These are phyloP conservation scores for Oligia strigilis DNA, from an alignment of 2,888 invertebrate species.

Conservation along the genomic window DNA sequence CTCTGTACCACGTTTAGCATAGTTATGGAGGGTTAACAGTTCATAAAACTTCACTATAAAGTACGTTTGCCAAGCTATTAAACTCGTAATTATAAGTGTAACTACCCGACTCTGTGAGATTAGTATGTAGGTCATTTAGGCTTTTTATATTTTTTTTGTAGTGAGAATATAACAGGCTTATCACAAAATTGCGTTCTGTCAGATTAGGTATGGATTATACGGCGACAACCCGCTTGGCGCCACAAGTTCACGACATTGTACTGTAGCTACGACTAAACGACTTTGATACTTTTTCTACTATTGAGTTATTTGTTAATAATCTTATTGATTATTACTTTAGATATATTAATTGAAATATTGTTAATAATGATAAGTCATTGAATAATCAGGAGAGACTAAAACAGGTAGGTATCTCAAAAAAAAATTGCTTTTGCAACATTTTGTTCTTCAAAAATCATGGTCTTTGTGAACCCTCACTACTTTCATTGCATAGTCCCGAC, in stretches of 20 bases:
- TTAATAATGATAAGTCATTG: too few relatives aligned
- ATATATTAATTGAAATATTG: too few relatives aligned
- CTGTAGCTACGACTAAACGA: too few relatives aligned
- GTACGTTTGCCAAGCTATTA: conserved; percentile 37
- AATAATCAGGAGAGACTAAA: too few relatives aligned
- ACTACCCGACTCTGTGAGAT: neutral
- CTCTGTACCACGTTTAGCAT: conserved; percentile 30
- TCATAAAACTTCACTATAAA: conserved; percentile 40
- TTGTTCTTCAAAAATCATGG: neutral
- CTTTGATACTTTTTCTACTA: too few relatives aligned
- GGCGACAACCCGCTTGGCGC: too few relatives aligned
- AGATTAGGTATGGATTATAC: too few relatives aligned
- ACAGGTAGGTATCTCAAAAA: neutral
- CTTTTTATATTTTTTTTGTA: neutral
- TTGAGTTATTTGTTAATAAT: too few relatives aligned
- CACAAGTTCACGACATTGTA: too few relatives aligned
- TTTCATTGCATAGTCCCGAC: neutral
- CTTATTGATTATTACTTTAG: too few relatives aligned
- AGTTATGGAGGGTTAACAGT: conserved; percentile 56
- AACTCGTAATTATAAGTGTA: conserved; percentile 26
- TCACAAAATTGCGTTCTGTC: too few relatives aligned
- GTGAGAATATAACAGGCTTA: neutral
- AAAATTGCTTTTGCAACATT: neutral
- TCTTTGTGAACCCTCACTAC: neutral
- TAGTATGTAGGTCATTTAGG: neutral